These are phyloP conservation scores for Eupristina koningsbergeri DNA, from an alignment of 1,140 invertebrate genomes.

Conservation along the genomic window DNA sequence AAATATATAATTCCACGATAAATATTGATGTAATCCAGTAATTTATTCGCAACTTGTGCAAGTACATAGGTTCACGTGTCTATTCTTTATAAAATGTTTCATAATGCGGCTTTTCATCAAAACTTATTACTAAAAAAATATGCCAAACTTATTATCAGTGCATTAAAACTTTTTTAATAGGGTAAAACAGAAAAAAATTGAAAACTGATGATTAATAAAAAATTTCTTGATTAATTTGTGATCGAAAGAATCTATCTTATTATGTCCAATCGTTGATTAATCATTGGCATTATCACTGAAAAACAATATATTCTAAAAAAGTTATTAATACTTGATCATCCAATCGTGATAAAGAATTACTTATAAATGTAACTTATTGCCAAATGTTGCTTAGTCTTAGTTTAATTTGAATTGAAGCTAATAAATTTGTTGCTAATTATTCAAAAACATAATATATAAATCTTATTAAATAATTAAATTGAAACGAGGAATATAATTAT, in stretches of 20 bases:
- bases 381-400: not conserved
- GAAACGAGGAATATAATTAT: not conserved
- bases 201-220: not conserved
- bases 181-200: not conserved
- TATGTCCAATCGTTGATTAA: not conserved
- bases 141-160: not conserved
- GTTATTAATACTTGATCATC: not conserved
- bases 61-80: too few species aligned
- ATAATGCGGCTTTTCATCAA: not conserved
- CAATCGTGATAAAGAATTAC: not conserved
- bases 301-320: not conserved
- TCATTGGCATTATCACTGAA: not conserved
- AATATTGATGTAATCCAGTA: not conserved
- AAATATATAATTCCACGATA: too few species aligned
- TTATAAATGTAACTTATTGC: conserved; percentile 1
- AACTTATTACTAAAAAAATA: not conserved
- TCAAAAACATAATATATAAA: too few species aligned
- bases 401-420: not conserved
- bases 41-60: not conserved
- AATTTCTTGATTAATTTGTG: not conserved
- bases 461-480: not conserved
- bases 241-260: not conserved
- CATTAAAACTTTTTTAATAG: not conserved
- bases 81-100: not conserved
- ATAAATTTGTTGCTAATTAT: not conserved